phyloP scores from a whole-genome alignment of 2,797 vertebrate genomes.

The Gobionotothen gibberifrons region DNA sequence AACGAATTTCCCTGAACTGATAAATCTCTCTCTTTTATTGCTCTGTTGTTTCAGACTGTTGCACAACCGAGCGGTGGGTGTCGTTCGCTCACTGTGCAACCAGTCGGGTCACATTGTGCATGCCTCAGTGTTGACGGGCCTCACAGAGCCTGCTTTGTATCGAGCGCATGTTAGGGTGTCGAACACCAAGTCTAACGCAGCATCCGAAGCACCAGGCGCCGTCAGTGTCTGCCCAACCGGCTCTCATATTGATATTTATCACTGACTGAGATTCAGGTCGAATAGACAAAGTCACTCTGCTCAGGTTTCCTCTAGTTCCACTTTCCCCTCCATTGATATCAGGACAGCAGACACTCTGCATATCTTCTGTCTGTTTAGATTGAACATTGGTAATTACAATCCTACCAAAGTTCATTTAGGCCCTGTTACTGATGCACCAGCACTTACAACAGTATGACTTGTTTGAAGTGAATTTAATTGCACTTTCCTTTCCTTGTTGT shows the following conservation, averaged over 20 bases:
- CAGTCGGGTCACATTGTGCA: constrained; percentile 68
- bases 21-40: constrained; percentile 41
- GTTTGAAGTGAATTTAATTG: too few species aligned
- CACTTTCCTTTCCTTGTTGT: too few species aligned
- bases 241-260: constrained; percentile 2
- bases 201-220: constrained; percentile 5
- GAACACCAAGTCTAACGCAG: not conserved
- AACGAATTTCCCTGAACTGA: not conserved
- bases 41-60: constrained; percentile 50
- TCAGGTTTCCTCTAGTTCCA: not conserved
- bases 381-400: too few species aligned
- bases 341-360: too few species aligned
- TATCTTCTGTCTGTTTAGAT: too few species aligned
- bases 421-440: too few species aligned
- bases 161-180: constrained; percentile 20
- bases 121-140: constrained; percentile 5
- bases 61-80: constrained; percentile 57
- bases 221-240: constrained; percentile 29
- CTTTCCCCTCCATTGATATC: too few species aligned
- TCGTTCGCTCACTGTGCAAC: constrained; percentile 58
- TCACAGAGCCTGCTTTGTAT: constrained; percentile 51
- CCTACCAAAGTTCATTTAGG: too few species aligned
- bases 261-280: not conserved
- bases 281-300: not conserved
- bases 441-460: too few species aligned